Base-by-base conservation (phyloP, 2,797 vertebrate genomes). In the Malurus splendens region DNA sequence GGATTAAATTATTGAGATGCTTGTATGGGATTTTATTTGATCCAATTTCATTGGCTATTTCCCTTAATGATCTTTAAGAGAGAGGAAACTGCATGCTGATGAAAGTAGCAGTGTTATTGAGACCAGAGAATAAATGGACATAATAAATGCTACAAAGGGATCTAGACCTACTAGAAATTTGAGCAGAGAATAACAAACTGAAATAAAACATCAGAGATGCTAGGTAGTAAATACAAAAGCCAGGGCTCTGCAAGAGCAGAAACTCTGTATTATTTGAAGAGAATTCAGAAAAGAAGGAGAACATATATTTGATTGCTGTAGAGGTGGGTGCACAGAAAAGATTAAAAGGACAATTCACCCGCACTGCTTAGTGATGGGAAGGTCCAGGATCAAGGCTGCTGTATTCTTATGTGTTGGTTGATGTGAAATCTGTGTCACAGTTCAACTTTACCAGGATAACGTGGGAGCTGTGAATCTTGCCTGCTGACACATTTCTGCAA, bases 1-100 rank as follows among this genome's bases (percentile, higher is more conserved):
- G n/a, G 51, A 92, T 94, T 93, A 74, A 92, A 59, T 87, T 79
- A 88, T 77, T 84, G 75, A 89, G 44, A 80, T 87, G 18, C 38
- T 80, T 86, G 45, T 73, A 74, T 64, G 18, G 70, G 65, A 86
- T 94, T 92, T 95, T 89, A 92, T 95, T 92, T 89, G 77, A 91
- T 83, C 72, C 55, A 86, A 66, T 91, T 78, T 80, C 25, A 85
- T 66, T 64, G 51, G 91, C 44, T 79, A 61, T 65, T 80, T 84
- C 86, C 36, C 33, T 72, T 93, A 85, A 74, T 41, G 64, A 51
- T 84, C 54, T 82, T 80, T 57, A 88, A 90, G n/a, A 67, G 14
- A 45, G 18, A 88, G 30, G 56, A 93, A 90, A 47, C 32, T 80
- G 39, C 23, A 41, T 30, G 36, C 36, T 64, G 86, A 74, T 80